Evolutionary conservation across 2,888 invertebrate genomes (phyloP), one percentile per base, ranked within the genome.

Genomic region (Malacosoma neustria): DNA sequence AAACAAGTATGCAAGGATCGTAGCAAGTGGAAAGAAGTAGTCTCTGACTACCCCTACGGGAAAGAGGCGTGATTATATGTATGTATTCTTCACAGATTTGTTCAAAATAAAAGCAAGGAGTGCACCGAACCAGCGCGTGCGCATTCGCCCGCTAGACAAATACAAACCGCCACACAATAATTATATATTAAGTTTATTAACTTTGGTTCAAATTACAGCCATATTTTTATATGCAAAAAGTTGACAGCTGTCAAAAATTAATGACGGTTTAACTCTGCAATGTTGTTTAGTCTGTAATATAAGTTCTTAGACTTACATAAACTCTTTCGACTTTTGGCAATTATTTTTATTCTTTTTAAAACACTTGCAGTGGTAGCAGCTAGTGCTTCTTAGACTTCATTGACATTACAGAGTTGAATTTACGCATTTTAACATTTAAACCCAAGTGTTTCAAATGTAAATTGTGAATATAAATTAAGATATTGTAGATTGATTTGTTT

Each of bases 51-150:
- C n/a, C n/a, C n/a, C n/a, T n/a, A n/a, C n/a, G n/a, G n/a, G n/a
- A n/a, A n/a, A n/a, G n/a, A n/a, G n/a, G n/a, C n/a, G n/a, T n/a
- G n/a, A n/a, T n/a, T n/a, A n/a, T n/a, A n/a, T n/a, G n/a, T n/a
- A n/a, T n/a, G n/a, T n/a, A n/a, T n/a, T n/a, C n/a, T 35, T 6
- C 13, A 15, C 61, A 79, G 77, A 48, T 56, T 46, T 39, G 70
- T 77, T 6, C 72, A 72, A 54, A 68, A 65, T 49, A 74, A 72
- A 49, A 56, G 60, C 29, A 57, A 62, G 38, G 49, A 54, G 2
- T 44, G 49, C 0, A 43, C 52, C 1, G 75, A 75, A 14, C 71
- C 75, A 0, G 69, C 72, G 43, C 63, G 73, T 0, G 75, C 79
- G 42, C 77, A 76, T 35, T 74, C 77, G 0, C 77, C 77, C 2